Base-by-base conservation (phyloP, 2,888 invertebrate species). In the Hydriomena furcata region DNA sequence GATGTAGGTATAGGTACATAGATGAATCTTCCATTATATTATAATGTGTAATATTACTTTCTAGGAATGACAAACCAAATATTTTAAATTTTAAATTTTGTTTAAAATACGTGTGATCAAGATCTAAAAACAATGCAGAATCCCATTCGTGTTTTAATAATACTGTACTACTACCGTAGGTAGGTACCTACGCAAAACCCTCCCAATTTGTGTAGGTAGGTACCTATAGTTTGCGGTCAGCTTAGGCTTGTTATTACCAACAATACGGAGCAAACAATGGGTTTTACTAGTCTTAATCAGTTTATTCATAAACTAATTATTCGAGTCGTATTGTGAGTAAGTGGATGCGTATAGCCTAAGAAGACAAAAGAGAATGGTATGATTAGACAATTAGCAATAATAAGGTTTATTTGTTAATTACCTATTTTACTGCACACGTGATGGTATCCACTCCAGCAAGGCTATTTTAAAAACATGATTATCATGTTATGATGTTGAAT, bases 261-360 rank as follows among this genome's bases (percentile, higher is more conserved):
- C 45, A 59, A 52, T 51, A 52, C 53, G 41, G 30, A 42, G 8
- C 52, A 64, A 62, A 66, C 64, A 65, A 70, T 67, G 53, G 54
- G 55, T 55, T 55, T 61, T 67, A 65, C 63, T 59, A 58, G 55
- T 28, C 28, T 30, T 23, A 38, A 40, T 27, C 27, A 34, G 41
- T 35, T 51, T 66, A 69, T 63, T 65, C 63, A 64, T 65, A 68
- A 63, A 63, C 55, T 61, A 51, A 70, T 68, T 73, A 65, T 71
- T 58, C 57, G 56, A 65, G 59, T 65, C 52, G 63, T 62, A 58
- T 48, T 61, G 68, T 17, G 68, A 68, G 76, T 83, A 81, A 83
- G 83, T 84, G 82, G 66, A 71, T 78, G 80, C 67, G 63, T 60
- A 65, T 61, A 58, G 34, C 24, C 41, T 52, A 46, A 27, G 27